Evolutionary conservation across 2,113 vertebrate genomes (phyloP), one percentile per base, ranked within the genome.

Genomic region (Oryzias woworae): DNA sequence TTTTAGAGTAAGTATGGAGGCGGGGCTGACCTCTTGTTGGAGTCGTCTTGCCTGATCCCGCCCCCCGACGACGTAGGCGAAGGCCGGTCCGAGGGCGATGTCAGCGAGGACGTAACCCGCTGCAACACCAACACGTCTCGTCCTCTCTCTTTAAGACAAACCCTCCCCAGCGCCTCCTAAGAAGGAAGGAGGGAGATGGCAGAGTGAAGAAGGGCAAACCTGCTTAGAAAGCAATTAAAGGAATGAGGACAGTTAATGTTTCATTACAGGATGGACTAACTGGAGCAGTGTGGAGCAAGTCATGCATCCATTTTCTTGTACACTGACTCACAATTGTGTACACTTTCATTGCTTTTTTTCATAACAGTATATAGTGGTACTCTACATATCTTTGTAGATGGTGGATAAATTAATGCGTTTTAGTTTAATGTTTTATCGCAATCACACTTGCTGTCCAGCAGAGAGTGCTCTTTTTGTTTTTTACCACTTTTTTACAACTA

Each of bases 121-220:
- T 89, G 94, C 90, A 98, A 90, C 88, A 98, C 95, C 89, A 98
- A 87, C 57, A 96, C 94, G 2, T 92, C 93, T 71, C 87, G 92
- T 82, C 94, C 95, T 78, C 92, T 91, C 89, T 95, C 95, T 83
- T 93, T 94, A 75, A 94, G 88, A 86, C 94, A 92, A 72, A 94
- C 82, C 0, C 91, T 91, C 14, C 87, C 89, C 60, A 92, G 85
- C 22, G 90, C 93, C 75, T 94, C 95, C 91, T 88, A 13, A 54
- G 36, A 66, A 41, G 13, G 64, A 16, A 58, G 7, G 44, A 18
- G 46, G 36, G 16, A 48, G 28, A 42, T 28, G 53, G 62, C 14
- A 64, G 31, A 73, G 55, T 51, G 55, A 80, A 13, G 18, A 63
- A 70, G 66, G 71, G 64, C 26, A 62, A 54, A 59, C 55, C 8